Base-by-base conservation (phyloP, 2,888 invertebrate species). In the Scrobipalpa costella region DNA sequence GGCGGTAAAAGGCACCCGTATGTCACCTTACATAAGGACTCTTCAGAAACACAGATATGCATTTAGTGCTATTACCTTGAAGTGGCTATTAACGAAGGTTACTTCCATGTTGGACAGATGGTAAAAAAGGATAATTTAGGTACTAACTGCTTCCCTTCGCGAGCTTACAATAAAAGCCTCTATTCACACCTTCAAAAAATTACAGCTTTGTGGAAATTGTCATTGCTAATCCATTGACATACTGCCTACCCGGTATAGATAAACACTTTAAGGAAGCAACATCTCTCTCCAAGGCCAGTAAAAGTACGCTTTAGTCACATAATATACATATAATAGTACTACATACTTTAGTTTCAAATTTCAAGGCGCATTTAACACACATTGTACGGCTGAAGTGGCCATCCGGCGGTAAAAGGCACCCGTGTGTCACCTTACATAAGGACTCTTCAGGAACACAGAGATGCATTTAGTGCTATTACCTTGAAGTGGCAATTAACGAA, bases 321-420 rank as follows among this genome's bases (percentile, higher is more conserved):
- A n/a, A n/a, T n/a, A n/a, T n/a, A n/a, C n/a, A n/a, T n/a, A n/a
- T n/a, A n/a, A n/a, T n/a, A n/a, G n/a, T n/a, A n/a, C n/a, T n/a
- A n/a, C n/a, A n/a, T n/a, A n/a, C n/a, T n/a, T n/a, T n/a, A n/a
- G n/a, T n/a, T n/a, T n/a, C n/a, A n/a, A n/a, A n/a, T 19, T 33
- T 55, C 33, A 34, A n/a, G 55, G n/a, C 27, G 8, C 55, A 27
- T 55, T 55, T 55, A 57, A 38, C 57, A 38, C 36, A 57, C 57
- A 55, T 55, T 55, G 9, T 27, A 5, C n/a, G 21, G 5, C n/a
- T 33, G 7, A 55, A 55, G 55, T 33, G 55, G 33, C 55, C 33
- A 55, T 55, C 33, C 33, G 13, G 33, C 55, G 55, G 19, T 19
- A n/a, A 17, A 36, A 34, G 50, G 36, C 34, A 49, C 15, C 33